These are phyloP conservation scores for Oncorhynchus gorbuscha DNA, from an alignment of 2,113 vertebrate species.

Conservation along the genomic window DNA sequence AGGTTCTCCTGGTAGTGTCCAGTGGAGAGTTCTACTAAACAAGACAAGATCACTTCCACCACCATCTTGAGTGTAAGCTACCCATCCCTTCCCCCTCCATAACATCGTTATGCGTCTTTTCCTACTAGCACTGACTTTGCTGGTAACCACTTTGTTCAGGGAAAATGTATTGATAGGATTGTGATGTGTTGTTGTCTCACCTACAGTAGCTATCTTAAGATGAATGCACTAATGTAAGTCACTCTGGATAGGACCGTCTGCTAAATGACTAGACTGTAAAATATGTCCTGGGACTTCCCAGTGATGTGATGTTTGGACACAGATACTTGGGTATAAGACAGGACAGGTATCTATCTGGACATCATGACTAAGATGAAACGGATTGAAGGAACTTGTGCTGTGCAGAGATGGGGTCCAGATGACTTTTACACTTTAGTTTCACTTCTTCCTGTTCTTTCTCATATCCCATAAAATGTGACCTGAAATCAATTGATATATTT, in stretches of 20 bases:
- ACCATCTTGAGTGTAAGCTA: background rate
- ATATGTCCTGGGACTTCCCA: background rate
- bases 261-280: too few relatives aligned
- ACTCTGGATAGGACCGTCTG: too few relatives aligned
- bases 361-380: background rate
- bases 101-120: too few relatives aligned
- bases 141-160: too few relatives aligned
- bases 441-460: conserved; percentile 60
- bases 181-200: too few relatives aligned
- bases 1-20: too few relatives aligned
- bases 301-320: background rate
- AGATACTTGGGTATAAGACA: background rate
- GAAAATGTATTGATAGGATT: too few relatives aligned
- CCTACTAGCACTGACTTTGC: too few relatives aligned
- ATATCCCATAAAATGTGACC: conserved; percentile 48
- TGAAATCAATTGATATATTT: conserved; percentile 34
- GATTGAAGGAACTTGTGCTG: background rate
- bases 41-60: background rate
- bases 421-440: conserved; percentile 43
- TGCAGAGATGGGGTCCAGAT: background rate
- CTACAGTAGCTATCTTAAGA: too few relatives aligned
- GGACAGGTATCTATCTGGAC: too few relatives aligned
- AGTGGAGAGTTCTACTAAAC: too few relatives aligned
- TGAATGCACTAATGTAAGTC: too few relatives aligned
- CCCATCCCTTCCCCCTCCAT: background rate